These are phyloP conservation scores for Invenusta paracnida DNA, from an alignment of 2,888 invertebrate species.

Conservation along the genomic window DNA sequence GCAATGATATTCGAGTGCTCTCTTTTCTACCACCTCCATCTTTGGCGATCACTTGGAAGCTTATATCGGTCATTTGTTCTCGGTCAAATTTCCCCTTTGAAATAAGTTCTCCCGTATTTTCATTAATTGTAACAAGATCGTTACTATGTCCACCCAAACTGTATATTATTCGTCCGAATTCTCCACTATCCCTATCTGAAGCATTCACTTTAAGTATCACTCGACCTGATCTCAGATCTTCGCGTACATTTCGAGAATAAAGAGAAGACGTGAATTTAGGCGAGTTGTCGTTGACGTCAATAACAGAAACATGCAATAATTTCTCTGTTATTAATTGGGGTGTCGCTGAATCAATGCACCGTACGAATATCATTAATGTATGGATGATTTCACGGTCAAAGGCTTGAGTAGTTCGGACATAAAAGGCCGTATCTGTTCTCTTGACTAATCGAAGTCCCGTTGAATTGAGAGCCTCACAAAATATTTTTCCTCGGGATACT, in stretches of 20 bases:
- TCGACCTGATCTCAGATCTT: neutral
- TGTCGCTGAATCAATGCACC: slow-evolving; percentile 36
- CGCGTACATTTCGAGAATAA: slow-evolving; percentile 33
- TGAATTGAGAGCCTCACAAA: neutral
- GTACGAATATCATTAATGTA: slow-evolving; percentile 18
- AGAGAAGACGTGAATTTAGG: slow-evolving; percentile 10
- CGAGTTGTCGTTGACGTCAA: slow-evolving; percentile 39
- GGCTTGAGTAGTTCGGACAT: slow-evolving; percentile 25
- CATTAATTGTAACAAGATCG: slow-evolving; percentile 15
- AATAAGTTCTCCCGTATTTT: neutral
- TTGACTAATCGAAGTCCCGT: neutral
- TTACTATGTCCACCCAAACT: slow-evolving; percentile 30
- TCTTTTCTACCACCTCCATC: slow-evolving; percentile 33
- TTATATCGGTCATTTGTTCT: slow-evolving; percentile 20
- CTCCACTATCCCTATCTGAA: slow-evolving; percentile 39
- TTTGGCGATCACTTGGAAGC: slow-evolving; percentile 37
- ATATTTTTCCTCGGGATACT: neutral
- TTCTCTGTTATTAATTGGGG: slow-evolving; percentile 30
- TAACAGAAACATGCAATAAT: slow-evolving; percentile 28
- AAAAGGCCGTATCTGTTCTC: slow-evolving; percentile 19
- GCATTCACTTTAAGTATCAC: slow-evolving; percentile 32
- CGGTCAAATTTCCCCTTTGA: slow-evolving; percentile 6
- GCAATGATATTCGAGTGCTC: slow-evolving; percentile 26
- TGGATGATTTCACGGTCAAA: slow-evolving; percentile 36
- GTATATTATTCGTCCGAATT: slow-evolving; percentile 39